Percentiles rank a stretch among this genome's conserved stretches.
Conservation (phyloP, 2,113 vertebrate genomes). For the Benitochromis conjunctus region DNA sequence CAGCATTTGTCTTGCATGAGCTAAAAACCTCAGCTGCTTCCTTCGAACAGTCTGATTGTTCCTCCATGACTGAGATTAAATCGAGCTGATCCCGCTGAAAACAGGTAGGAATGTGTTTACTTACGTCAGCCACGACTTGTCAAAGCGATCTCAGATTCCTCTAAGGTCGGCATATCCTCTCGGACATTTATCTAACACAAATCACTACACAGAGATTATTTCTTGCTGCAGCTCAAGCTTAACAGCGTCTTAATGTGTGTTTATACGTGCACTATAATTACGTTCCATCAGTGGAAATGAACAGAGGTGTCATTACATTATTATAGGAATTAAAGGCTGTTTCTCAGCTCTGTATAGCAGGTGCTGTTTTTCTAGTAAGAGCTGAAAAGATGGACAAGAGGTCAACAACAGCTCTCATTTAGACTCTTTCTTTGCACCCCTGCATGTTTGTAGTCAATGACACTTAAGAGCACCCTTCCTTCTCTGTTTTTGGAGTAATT, state of each 20-base stretch:
- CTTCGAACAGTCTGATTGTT: background rate
- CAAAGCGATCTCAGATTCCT: background rate
- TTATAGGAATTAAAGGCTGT: background rate
- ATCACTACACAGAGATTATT: background rate
- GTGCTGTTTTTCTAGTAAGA: background rate
- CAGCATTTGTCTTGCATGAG: background rate
- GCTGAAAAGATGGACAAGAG: background rate
- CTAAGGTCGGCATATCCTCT: background rate
- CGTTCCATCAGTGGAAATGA: background rate
- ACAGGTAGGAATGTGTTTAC: background rate
- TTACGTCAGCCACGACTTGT: background rate
- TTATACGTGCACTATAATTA: background rate
- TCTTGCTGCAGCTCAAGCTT: background rate
- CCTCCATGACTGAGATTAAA: background rate
- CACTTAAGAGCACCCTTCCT: background rate
- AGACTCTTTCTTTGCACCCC: background rate
- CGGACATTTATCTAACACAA: background rate
- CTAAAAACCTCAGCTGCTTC: background rate
- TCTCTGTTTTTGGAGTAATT: background rate
- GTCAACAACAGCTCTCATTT: constrained; percentile 1
- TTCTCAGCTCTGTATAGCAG: background rate
- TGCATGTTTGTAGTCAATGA: background rate
- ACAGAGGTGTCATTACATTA: background rate
- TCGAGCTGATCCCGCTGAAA: background rate
- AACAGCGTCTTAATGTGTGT: background rate